Conservation (phyloP, 30 jellyfish, hydroid and myxozoan species). For the Aurelia aurita region DNA sequence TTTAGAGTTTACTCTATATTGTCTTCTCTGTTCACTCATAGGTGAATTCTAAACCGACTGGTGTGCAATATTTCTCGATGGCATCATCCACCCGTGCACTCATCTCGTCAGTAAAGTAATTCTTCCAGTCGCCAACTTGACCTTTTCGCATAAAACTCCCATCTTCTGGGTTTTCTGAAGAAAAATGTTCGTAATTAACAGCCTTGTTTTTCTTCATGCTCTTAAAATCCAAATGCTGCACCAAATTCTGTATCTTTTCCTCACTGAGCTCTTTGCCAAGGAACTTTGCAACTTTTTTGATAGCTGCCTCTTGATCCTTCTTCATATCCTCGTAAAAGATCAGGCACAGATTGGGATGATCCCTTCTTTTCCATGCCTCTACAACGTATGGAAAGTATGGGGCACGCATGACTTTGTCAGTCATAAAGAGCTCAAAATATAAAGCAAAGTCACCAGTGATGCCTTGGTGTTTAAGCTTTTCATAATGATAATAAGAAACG, state of each 20-base stretch:
- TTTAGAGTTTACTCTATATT: no score
- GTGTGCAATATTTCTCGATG: not conserved
- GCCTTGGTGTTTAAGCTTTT: slow-evolving; percentile 2
- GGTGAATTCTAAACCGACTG: not conserved
- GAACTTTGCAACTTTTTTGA: not conserved
- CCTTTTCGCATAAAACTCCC: no score
- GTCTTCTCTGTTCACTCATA: no score
- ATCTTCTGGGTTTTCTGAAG: not conserved
- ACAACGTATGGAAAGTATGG: not conserved
- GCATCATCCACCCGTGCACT: slow-evolving; percentile 11
- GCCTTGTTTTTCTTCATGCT: slow-evolving; percentile 1
- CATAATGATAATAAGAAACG: slow-evolving; percentile 14
- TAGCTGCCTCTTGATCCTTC: not conserved
- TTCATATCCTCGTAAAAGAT: slow-evolving; percentile 14
- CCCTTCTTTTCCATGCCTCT: not conserved
- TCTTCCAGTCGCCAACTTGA: no score
- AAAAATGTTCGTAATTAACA: not conserved
- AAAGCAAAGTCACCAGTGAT: not conserved
- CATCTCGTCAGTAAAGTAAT: no score
- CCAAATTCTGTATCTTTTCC: not conserved
- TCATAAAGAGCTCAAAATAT: slow-evolving; percentile 5
- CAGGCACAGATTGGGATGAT: not conserved
- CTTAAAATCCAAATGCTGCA: not conserved
- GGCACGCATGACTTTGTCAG: not conserved
- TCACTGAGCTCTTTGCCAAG: slow-evolving; percentile 1